Percentiles rank a stretch among this genome's conserved stretches.
phyloP scores from a whole-genome alignment of 1,140 invertebrate species.

The Euwallacea fornicatus region DNA sequence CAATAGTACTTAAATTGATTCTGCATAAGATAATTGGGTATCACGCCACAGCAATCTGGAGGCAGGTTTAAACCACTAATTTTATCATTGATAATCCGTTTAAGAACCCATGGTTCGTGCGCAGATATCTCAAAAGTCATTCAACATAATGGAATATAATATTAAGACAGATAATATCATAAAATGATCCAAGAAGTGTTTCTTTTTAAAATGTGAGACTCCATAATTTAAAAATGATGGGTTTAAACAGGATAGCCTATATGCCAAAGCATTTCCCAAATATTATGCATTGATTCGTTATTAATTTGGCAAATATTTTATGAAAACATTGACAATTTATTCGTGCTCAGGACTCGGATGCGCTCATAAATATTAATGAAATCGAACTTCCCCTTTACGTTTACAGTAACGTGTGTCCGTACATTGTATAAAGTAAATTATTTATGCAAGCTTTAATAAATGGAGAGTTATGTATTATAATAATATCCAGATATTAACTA shows the following conservation, averaged over 20 bases:
- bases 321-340: constrained; percentile 51
- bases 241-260: no score
- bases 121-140: neutral
- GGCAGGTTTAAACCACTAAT: no score
- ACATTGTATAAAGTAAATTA: constrained; percentile 44
- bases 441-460: constrained; percentile 35
- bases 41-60: no score
- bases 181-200: neutral
- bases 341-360: constrained; percentile 47
- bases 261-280: constrained; percentile 37
- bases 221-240: no score
- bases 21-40: neutral
- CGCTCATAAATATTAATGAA: constrained; percentile 51
- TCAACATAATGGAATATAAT: neutral
- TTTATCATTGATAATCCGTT: no score
- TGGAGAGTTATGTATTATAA: neutral
- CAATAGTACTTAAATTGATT: neutral
- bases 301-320: constrained; percentile 52
- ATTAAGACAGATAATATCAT: neutral
- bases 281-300: constrained; percentile 50
- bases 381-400: constrained; percentile 46
- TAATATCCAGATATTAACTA: neutral
- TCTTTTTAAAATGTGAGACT: neutral
- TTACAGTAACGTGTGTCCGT: constrained; percentile 44
- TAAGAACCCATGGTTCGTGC: no score